Conservation (phyloP, 2,113 vertebrate genomes). For the Myodes glareolus region DNA sequence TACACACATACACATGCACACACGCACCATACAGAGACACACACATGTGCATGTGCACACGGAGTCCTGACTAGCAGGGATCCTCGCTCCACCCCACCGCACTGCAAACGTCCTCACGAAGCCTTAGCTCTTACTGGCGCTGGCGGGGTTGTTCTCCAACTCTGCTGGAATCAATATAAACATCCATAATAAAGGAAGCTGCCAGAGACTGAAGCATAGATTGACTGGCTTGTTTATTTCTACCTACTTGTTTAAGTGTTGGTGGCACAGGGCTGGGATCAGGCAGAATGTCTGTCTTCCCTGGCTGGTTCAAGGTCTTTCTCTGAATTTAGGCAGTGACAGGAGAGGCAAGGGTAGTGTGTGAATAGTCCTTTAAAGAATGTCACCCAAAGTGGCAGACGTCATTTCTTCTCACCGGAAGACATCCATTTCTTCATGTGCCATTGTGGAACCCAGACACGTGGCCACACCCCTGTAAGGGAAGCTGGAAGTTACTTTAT, state of each 20-base stretch:
- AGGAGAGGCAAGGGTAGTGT: not conserved
- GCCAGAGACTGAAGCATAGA: not conserved
- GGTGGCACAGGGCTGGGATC: too few species aligned
- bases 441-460: not conserved
- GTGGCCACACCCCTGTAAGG: not conserved
- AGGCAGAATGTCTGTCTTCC: not conserved
- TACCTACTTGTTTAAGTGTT: not conserved
- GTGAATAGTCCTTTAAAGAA: not conserved
- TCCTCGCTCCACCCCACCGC: not conserved
- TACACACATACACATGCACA: not conserved
- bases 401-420: not conserved
- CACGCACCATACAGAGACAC: not conserved
- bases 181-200: not conserved
- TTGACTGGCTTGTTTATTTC: not conserved
- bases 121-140: not conserved
- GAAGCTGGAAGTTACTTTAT: not conserved
- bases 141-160: not conserved
- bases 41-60: not conserved
- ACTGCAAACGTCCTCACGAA: not conserved
- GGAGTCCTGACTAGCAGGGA: not conserved
- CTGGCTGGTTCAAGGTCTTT: not conserved
- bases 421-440: not conserved
- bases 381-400: not conserved
- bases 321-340: not conserved
- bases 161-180: not conserved